Evolutionary conservation across 1,140 invertebrate species (phyloP), one percentile per base, ranked within the genome.

Genomic region (Drosophila orena): DNA sequence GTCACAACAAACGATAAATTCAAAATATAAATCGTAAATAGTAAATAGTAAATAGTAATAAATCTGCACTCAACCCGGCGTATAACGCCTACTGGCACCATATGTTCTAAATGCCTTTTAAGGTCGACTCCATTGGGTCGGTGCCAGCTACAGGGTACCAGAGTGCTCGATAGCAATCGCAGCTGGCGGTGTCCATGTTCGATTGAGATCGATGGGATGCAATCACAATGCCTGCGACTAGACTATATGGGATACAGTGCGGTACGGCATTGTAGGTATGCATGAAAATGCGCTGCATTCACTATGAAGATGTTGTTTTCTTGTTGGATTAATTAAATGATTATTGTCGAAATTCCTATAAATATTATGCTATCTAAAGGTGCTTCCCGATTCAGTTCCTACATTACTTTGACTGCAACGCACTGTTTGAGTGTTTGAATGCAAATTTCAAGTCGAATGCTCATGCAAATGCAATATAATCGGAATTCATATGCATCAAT

Each of bases 1-100:
- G 49, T 53, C 66, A 69, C 50, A 70, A 68, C 64, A 68, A 56
- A 55, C 49, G 11, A 70, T 46, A 70, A 55, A 56, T 70, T 54
- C 17, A 3, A 40, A 70, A 68, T 69, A 69, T 68, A 46, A 68
- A 68, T 12, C 54, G 10, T n/a, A n/a, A n/a, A n/a, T n/a, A n/a
- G n/a, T 69, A 54, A 55, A 24, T 55, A 68, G 10, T 68, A 54
- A 55, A 24, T 55, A 68, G 10, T 38, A 68, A 54, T 69, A 54
- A 55, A 24, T 55, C 62, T 37, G 1, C 47, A 53, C 61, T 65
- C 14, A 37, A 47, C 43, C 17, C 4, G 43, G 12, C 8, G 30
- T 17, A n/a, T 24, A 22, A 14, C 59, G 11, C 2, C 10, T 27
- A 12, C 11, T 50, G 43, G 24, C 6, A 34, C 2, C 38, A 15